Percentiles rank a stretch among this genome's conserved stretches.
These are phyloP conservation scores for Sebastolobus alascanus DNA, from an alignment of 2,797 vertebrate species.

Conservation along the genomic window DNA sequence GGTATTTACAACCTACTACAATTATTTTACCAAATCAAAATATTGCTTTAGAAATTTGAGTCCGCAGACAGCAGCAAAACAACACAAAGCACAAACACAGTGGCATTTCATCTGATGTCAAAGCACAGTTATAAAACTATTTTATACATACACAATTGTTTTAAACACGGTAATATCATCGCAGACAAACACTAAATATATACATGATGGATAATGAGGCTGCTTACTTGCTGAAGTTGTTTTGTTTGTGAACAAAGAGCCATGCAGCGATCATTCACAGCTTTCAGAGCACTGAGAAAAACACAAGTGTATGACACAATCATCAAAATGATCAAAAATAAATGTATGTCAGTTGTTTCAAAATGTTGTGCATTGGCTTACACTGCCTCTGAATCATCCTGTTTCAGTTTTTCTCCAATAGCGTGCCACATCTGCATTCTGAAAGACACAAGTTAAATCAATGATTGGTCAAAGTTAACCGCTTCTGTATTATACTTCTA, in stretches of 20 bases:
- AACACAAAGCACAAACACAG: background rate
- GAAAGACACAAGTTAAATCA: constrained; percentile 33
- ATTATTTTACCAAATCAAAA: background rate
- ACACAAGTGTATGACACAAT: background rate
- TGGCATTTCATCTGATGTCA: background rate
- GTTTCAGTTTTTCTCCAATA: constrained; percentile 78
- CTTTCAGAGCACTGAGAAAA: constrained; percentile 74
- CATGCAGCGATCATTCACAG: constrained; percentile 72
- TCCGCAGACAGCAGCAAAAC: background rate
- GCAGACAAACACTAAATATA: background rate
- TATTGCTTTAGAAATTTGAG: background rate
- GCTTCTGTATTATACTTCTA: background rate
- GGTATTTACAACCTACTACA: background rate
- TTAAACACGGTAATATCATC: background rate
- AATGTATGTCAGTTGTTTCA: background rate
- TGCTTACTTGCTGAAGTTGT: constrained; percentile 78
- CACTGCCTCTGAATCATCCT: constrained; percentile 73
- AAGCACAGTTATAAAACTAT: background rate
- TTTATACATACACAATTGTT: background rate
- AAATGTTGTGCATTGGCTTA: constrained; percentile 57
- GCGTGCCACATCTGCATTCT: constrained; percentile 87
- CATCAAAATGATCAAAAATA: background rate
- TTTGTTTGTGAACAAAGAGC: constrained; percentile 78
- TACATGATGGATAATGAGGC: background rate
- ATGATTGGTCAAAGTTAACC: background rate